Conservation (phyloP, 2,797 vertebrate genomes). For the Gastrophryne carolinensis region DNA sequence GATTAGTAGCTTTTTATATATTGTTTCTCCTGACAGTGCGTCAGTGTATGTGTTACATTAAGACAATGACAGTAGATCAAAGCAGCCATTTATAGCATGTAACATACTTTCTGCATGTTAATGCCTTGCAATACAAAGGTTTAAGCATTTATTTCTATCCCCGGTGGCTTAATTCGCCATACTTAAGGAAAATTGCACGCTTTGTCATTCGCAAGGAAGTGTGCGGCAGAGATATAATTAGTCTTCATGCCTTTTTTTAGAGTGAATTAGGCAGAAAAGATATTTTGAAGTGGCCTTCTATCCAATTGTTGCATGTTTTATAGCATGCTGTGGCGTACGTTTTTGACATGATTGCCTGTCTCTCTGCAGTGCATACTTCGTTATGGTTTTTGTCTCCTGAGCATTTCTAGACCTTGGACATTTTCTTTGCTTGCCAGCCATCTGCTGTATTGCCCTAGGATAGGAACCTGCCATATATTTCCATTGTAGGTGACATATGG, state of each 20-base stretch:
- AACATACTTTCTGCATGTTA: neutral
- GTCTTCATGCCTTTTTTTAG: neutral
- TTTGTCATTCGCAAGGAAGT: neutral
- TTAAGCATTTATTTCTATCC: neutral
- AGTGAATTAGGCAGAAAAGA: slow-evolving; percentile 32
- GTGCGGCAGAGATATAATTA: neutral
- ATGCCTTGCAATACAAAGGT: neutral
- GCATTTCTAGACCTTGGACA: slow-evolving; percentile 2
- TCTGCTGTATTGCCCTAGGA: slow-evolving; percentile 7
- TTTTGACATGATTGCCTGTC: slow-evolving; percentile 30
- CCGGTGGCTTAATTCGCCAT: neutral
- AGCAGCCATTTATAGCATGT: neutral
- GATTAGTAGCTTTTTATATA: too few species aligned
- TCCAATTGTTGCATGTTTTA: slow-evolving; percentile 28
- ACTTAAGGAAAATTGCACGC: slow-evolving; percentile 8
- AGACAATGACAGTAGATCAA: neutral
- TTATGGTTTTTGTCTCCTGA: slow-evolving; percentile 7
- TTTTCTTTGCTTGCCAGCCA: slow-evolving; percentile 11
- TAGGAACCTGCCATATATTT: slow-evolving; percentile 2
- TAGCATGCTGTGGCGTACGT: slow-evolving; percentile 3
- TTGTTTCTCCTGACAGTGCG: too few species aligned
- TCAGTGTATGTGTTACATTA: neutral
- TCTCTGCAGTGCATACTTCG: neutral
- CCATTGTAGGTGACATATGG: neutral
- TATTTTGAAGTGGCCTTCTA: slow-evolving; percentile 31